Conservation (phyloP, 2,888 invertebrate species). For the Drosophila anceps region DNA sequence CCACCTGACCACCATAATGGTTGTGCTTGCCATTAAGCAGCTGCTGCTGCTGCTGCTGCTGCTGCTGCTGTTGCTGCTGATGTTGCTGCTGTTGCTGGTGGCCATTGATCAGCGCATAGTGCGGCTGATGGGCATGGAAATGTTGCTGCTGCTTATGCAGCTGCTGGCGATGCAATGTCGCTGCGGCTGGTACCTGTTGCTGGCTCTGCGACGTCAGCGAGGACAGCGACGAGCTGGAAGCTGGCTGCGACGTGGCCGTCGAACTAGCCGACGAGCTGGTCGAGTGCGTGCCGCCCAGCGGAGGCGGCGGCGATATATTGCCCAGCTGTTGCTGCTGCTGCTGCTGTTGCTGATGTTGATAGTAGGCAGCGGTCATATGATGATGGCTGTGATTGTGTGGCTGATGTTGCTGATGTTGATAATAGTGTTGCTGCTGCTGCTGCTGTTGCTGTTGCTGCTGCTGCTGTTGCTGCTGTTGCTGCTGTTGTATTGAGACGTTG, state of each 20-base stretch:
- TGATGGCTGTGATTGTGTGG: conserved; percentile 76
- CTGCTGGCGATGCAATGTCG: conserved; percentile 67
- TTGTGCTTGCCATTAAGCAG: conserved; percentile 67
- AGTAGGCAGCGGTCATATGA: conserved; percentile 67
- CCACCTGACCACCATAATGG: conserved; percentile 39
- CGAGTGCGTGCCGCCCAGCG: conserved; percentile 71
- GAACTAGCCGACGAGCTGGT: conserved; percentile 83
- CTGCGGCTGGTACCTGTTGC: conserved; percentile 66
- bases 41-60: conserved; percentile 44
- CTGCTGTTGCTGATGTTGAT: conserved; percentile 75
- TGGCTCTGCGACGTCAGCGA: conserved; percentile 83
- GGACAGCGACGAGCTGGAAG: conserved; percentile 83
- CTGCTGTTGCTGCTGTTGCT: conserved; percentile 85
- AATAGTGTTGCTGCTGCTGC: conserved; percentile 55
- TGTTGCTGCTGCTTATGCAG: conserved; percentile 74
- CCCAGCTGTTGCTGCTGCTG: conserved; percentile 69
- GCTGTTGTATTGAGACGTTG: conserved; percentile 84
- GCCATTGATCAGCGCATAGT: conserved; percentile 62
- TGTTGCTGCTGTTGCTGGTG: conserved; percentile 60
- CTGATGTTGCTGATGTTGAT: conserved; percentile 54
- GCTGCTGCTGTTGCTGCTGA: conserved; percentile 56
- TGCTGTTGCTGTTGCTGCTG: conserved; percentile 86
- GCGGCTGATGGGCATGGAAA: conserved; percentile 65
- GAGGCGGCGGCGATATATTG: conserved; percentile 81
- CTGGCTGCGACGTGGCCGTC: conserved; percentile 84